Evolutionary conservation across 2,888 invertebrate genomes (phyloP), one percentile per base, ranked within the genome.

Genomic region (Campoletis raptor): DNA sequence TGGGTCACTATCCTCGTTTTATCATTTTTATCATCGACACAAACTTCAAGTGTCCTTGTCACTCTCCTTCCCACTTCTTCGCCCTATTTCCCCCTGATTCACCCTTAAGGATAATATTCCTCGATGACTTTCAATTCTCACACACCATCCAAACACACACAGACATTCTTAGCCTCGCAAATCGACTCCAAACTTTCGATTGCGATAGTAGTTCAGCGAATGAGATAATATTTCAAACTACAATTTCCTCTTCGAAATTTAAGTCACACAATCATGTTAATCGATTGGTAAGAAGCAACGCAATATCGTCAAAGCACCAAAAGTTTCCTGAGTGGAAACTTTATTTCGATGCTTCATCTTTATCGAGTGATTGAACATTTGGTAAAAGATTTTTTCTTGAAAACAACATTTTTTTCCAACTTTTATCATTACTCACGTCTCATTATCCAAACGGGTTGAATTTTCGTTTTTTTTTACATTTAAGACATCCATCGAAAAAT

Each of bases 1-100:
- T 91, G 89, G 92, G 91, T 91, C 91, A 91, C 83, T 86, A 89
- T 84, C 86, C 89, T 89, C 90, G 90, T 90, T 91, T 89, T 15
- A 30, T 87, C 89, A 83, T 86, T 78, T 79, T 80, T 77, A 73
- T 83, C 86, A 84, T 87, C 86, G 70, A 64, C 81, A 64, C 78
- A 79, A 81, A 57, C 78, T 78, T 74, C 24, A 54, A 61, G 78
- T 37, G 70, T 67, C 78, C 70, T 82, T 57, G 18, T 78, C 64
- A 30, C 15, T 57, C 73, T 40, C 45, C 45, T 45, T 37, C 69
- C 64, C 42, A 52, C 54, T 36, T 36, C 52, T 69, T 21, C 15
- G 18, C 54, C 69, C 8, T 57, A 74, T 45, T 45, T 61, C 24
- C 52, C 66, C 42, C 42, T 70, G 61, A 52, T 64, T 36, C 40